Conservation (phyloP, 2,113 vertebrate genomes). For the Megaceryle maxima region DNA sequence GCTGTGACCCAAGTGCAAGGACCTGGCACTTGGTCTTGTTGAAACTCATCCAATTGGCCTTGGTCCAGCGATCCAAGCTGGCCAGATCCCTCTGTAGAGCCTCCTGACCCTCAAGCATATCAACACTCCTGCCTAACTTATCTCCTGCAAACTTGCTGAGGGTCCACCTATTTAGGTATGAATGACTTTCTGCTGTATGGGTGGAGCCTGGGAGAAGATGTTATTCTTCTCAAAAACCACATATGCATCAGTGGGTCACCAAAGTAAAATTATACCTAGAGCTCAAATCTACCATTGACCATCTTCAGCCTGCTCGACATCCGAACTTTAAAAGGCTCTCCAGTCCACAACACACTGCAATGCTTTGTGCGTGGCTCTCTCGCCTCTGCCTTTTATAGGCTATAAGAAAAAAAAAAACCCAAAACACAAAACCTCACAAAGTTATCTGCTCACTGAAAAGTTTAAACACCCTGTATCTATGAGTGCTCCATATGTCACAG, state of each 20-base stretch:
- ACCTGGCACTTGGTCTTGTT: no score
- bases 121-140: no score
- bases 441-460: neutral
- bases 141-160: no score
- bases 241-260: neutral
- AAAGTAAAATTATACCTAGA: neutral
- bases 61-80: no score
- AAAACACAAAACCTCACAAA: neutral
- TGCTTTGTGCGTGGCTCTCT: neutral
- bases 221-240: neutral
- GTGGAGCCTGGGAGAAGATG: neutral
- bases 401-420: neutral
- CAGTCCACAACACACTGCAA: neutral
- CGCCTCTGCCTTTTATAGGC: neutral
- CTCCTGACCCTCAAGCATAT: no score
- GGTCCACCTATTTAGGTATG: neutral
- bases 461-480: neutral
- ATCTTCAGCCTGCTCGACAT: neutral
- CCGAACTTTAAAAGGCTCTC: neutral
- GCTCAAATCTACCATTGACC: neutral
- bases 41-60: no score
- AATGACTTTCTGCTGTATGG: neutral
- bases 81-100: no score
- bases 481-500: neutral
- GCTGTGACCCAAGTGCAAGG: no score